Base-by-base conservation (phyloP, 2,113 vertebrate species). In the Catagonus wagneri region DNA sequence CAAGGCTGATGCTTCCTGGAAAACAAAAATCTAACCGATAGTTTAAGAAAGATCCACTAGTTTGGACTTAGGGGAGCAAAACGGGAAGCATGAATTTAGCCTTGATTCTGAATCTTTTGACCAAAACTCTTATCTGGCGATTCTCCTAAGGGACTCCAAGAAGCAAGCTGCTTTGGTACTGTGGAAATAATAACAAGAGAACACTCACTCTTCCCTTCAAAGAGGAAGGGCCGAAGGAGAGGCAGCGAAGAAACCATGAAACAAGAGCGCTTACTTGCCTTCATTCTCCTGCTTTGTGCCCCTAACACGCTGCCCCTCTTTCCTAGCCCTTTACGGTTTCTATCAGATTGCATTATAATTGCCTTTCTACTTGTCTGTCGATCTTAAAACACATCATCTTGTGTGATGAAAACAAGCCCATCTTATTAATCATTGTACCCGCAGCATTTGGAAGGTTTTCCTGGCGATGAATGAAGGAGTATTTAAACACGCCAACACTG, bases 281-380 rank as follows among this genome's bases (percentile, higher is more conserved):
- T 36, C 9, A 0, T 23, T 34, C 17, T 15, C 54, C 74, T 68
- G 0, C 6, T 2, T 2, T 3, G 1, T 32, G 10, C 25, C 60
- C 22, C n/a, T 76, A 22, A 69, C 10, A 14, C 7, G 11, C 32
- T 2, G 6, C 3, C 19, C 20, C 4, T 12, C 72, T 52, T 20
- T 23, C 25, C 14, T 36, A 3, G 27, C 14, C 32, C 27, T 84
- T 76, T 36, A 2, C 5, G 11, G 2, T 36, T 39, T 36, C 56
- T 15, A 50, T n/a, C 29, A 74, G 65, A 60, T 29, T 14, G 20
- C 36, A 25, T 79, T 81, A 10, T 34, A 68, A 52, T 20, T 22
- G 8, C 23, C 14, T 23, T 27, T 58, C 76, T 17, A 16, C 29
- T 27, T 60, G 32, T 60, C 16, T 6, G 2, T 22, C n/a, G 44